Evolutionary conservation across 2,113 vertebrate species (phyloP), one percentile per base, ranked within the genome.

Genomic region (Oryzias melastigma): DNA sequence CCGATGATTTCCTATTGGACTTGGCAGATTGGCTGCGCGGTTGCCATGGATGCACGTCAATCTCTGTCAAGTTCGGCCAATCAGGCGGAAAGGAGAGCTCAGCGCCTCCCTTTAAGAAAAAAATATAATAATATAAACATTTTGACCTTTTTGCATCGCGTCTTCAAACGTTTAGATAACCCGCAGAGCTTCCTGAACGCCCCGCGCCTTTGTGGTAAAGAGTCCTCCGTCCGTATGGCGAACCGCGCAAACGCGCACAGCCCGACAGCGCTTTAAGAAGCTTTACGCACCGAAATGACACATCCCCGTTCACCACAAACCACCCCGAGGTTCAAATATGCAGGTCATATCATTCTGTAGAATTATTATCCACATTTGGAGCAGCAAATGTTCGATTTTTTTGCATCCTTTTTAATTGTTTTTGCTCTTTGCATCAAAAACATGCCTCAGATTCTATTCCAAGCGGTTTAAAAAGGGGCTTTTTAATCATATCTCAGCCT

Each of bases 11-110:
- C 89, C 95, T 93, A 93, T 92, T 94, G 93, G 93, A 92, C 89
- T 93, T 93, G 94, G 94, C 92, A 94, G 93, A 93, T 91, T 92
- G 94, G 92, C 88, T 89, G 90, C 87, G 71, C 80, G 85, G 94
- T 94, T 94, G 91, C 94, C 93, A 94, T 92, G 94, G 93, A 88
- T 90, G 85, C 92, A 91, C 95, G 95, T 95, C 95, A 95, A 93
- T 98, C 96, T 96, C 89, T 90, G 91, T 91, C 92, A 91, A 83
- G 83, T 93, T 92, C 92, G 92, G 92, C 95, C 95, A 96, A 96
- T 97, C 95, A 90, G 89, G 83, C 87, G 80, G 81, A 84, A 73
- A 85, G 62, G 65, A 82, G 80, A 78, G 84, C 88, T 90, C 91
- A 89, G 92, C 92, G 81, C 93, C 94, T 93, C 93, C 93, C 92